Evolutionary conservation across 2,113 vertebrate species (phyloP).

Genomic region (Trinectes maculatus): DNA sequence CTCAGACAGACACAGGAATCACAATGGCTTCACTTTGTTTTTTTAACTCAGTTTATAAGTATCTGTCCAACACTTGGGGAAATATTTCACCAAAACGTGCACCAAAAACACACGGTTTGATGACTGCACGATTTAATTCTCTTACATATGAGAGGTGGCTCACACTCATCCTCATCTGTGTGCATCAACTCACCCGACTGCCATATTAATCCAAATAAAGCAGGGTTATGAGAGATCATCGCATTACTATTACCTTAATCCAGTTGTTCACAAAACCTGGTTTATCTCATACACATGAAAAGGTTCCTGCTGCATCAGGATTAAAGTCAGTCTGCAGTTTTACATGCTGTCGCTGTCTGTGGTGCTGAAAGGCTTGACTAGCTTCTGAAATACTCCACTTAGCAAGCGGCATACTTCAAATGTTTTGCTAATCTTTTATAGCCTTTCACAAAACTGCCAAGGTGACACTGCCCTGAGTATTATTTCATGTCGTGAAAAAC

Average conservation of each 20-base stretch:
- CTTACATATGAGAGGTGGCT: neutral
- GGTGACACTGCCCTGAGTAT: conserved; percentile 11
- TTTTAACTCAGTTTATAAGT: too few species aligned
- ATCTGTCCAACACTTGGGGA: too few species aligned
- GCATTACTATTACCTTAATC: conserved; percentile 60
- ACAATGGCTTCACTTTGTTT: too few species aligned
- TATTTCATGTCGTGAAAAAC: neutral
- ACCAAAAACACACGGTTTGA: conserved; percentile 22
- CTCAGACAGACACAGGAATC: neutral
- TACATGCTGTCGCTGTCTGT: conserved; percentile 41
- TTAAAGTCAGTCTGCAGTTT: conserved; percentile 23
- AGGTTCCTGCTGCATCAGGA: conserved; percentile 24
- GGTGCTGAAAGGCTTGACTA: conserved; percentile 59
- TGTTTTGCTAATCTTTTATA: conserved; percentile 21
- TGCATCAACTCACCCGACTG: conserved; percentile 27
- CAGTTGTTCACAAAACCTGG: conserved; percentile 40
- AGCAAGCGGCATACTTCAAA: conserved; percentile 23
- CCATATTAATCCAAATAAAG: conserved; percentile 38
- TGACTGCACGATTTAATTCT: conserved; percentile 21
- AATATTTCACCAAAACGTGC: neutral
- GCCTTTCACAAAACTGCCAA: conserved; percentile 13
- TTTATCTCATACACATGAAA: conserved; percentile 29
- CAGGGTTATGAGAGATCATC: conserved; percentile 53
- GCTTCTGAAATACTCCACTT: conserved; percentile 26
- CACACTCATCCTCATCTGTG: conserved; percentile 10